These are phyloP conservation scores for Eupleurogrammus muticus DNA, from an alignment of 2,797 vertebrate genomes.

Conservation along the genomic window DNA sequence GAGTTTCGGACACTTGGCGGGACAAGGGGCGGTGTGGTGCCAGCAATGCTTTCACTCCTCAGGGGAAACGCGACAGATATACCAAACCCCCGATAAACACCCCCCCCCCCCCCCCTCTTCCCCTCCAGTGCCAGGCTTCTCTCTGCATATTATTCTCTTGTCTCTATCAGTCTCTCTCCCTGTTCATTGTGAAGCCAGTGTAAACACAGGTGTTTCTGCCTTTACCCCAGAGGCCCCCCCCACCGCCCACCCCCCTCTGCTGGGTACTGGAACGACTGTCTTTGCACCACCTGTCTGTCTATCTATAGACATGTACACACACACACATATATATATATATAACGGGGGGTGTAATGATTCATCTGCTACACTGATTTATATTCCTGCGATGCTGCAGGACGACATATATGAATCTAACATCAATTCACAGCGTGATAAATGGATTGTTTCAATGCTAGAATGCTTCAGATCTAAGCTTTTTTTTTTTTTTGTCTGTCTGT, in stretches of 20 bases:
- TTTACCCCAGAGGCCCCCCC: conserved; percentile 26
- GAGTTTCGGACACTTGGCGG: background rate
- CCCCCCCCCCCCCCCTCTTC: conserved; percentile 37
- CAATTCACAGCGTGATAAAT: too few relatives aligned
- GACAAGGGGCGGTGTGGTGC: background rate
- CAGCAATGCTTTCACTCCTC: background rate
- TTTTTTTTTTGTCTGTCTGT: too few relatives aligned
- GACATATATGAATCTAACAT: too few relatives aligned
- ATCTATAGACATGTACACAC: too few relatives aligned
- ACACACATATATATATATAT: too few relatives aligned
- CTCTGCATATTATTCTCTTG: conserved; percentile 24
- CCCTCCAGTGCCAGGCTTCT: conserved; percentile 44
- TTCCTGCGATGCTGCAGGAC: too few relatives aligned
- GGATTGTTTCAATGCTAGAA: too few relatives aligned
- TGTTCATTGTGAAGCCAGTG: conserved; percentile 48
- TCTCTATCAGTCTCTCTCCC: conserved; percentile 23
- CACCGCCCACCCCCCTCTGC: conserved; percentile 14
- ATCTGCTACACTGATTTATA: too few relatives aligned
- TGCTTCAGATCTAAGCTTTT: too few relatives aligned
- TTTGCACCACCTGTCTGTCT: conserved; percentile 54
- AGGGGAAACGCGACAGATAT: background rate
- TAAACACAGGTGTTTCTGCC: conserved; percentile 67
- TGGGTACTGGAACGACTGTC: conserved; percentile 37
- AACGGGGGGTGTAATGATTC: too few relatives aligned
- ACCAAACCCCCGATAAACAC: conserved; percentile 3